phyloP scores from a whole-genome alignment of 2,888 invertebrate species.

The Philereme transversata region DNA sequence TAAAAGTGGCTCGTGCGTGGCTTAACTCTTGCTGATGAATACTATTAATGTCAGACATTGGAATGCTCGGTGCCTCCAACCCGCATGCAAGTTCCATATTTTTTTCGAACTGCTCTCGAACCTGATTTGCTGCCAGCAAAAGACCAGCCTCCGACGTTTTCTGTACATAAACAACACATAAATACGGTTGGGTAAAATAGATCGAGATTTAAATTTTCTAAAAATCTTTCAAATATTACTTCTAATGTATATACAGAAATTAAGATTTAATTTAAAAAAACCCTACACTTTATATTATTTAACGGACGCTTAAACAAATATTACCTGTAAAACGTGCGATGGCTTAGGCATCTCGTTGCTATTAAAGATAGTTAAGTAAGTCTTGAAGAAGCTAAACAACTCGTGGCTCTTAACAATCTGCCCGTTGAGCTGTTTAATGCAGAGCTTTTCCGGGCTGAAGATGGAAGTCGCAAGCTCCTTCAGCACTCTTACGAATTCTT shows the following conservation, averaged over 20 bases:
- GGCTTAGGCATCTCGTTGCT: slow-evolving; percentile 19
- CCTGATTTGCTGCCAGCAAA: slow-evolving; percentile 19
- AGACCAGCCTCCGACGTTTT: slow-evolving; percentile 26
- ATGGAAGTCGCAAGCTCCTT: slow-evolving; percentile 25
- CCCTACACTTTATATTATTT: too few species aligned
- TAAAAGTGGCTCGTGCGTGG: slow-evolving; percentile 17
- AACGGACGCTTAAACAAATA: neutral
- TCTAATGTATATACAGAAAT: too few species aligned
- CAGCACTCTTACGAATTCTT: slow-evolving; percentile 13
- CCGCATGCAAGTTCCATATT: slow-evolving; percentile 28
- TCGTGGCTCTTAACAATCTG: slow-evolving; percentile 15
- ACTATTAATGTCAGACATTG: slow-evolving; percentile 14
- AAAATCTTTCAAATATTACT: too few species aligned
- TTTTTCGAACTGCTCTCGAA: slow-evolving; percentile 28
- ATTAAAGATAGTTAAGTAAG: slow-evolving; percentile 21
- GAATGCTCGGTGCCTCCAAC: slow-evolving; percentile 23
- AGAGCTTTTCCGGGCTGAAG: slow-evolving; percentile 27
- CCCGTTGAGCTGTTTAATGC: slow-evolving; percentile 12
- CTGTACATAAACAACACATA: slow-evolving; percentile 11
- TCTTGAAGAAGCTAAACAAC: slow-evolving; percentile 20
- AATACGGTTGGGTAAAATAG: too few species aligned
- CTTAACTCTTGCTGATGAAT: slow-evolving; percentile 20
- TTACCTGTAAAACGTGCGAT: slow-evolving; percentile 15
- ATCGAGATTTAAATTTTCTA: too few species aligned
- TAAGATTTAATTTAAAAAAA: too few species aligned